These are phyloP conservation scores for Drosophila phalerata DNA, from an alignment of 2,888 invertebrate genomes.

Conservation along the genomic window DNA sequence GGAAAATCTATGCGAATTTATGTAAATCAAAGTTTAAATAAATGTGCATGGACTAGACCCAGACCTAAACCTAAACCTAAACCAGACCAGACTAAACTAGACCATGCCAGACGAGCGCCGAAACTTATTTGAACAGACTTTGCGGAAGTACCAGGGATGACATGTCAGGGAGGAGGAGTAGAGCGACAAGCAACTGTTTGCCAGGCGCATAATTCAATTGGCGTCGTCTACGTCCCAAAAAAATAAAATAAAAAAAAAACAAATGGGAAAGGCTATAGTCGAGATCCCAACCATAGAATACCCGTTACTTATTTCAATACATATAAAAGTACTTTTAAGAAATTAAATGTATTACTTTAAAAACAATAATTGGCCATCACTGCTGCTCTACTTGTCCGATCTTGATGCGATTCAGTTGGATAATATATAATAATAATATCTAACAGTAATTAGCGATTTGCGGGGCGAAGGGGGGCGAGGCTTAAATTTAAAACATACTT, in stretches of 20 bases:
- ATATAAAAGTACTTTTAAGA: too few species aligned
- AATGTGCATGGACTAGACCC: constrained; percentile 46
- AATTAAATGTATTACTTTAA: too few species aligned
- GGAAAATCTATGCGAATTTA: constrained; percentile 68
- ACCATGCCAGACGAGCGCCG: constrained; percentile 5
- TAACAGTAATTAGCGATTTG: too few species aligned
- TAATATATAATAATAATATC: too few species aligned
- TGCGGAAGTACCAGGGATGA: constrained; percentile 6
- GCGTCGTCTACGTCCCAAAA: constrained; percentile 49
- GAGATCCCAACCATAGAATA: too few species aligned
- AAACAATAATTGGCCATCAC: too few species aligned
- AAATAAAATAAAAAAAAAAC: constrained; percentile 15
- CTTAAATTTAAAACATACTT: too few species aligned
- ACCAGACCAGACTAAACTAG: constrained; percentile 11
- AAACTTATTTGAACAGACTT: constrained; percentile 60
- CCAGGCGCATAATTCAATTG: constrained; percentile 66
- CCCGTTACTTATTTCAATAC: too few species aligned
- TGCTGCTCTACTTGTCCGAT: too few species aligned
- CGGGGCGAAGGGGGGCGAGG: too few species aligned
- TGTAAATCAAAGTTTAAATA: constrained; percentile 71
- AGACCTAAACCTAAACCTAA: constrained; percentile 14
- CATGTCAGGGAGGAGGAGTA: not conserved
- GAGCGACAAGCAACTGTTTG: constrained; percentile 42
- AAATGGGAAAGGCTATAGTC: too few species aligned
- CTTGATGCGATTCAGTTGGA: too few species aligned